Evolutionary conservation across 2,113 vertebrate species (phyloP).

Genomic region (Lichenostomus cassidix): DNA sequence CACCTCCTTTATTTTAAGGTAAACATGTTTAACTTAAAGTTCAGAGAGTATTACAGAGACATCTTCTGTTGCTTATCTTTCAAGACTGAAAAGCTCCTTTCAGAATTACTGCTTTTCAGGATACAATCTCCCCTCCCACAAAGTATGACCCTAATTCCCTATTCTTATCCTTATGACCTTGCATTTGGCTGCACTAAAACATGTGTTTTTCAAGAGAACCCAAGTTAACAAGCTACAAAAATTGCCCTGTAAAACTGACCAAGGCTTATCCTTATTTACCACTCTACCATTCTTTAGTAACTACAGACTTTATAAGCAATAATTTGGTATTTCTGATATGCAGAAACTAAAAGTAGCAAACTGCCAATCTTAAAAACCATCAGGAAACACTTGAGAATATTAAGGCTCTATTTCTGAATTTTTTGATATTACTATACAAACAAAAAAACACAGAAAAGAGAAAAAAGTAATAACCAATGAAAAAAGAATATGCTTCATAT

Average conservation of each 20-base stretch:
- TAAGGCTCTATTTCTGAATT: too few relatives aligned
- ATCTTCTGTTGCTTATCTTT: slow-evolving; percentile 33
- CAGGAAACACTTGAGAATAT: not conserved
- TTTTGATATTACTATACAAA: not conserved
- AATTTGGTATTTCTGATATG: slow-evolving; percentile 22
- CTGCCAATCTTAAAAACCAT: not conserved
- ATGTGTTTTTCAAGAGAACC: slow-evolving; percentile 1
- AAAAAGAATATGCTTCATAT: not conserved
- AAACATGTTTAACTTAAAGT: not conserved
- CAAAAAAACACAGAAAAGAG: not conserved
- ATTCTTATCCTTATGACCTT: slow-evolving; percentile 50
- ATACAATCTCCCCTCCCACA: slow-evolving; percentile 1
- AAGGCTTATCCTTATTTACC: slow-evolving; percentile 40
- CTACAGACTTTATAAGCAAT: not conserved
- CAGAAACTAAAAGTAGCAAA: not conserved
- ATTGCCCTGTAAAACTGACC: slow-evolving; percentile 47
- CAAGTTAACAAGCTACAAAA: slow-evolving; percentile 47
- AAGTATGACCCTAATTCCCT: slow-evolving; percentile 26
- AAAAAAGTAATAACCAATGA: not conserved
- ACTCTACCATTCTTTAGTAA: not conserved
- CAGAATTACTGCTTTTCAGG: slow-evolving; percentile 29
- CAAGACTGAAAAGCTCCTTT: slow-evolving; percentile 1
- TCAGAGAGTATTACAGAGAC: not conserved
- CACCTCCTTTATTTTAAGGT: slow-evolving; percentile 6
- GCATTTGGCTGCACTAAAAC: slow-evolving; percentile 57